Conservation (phyloP, 1,140 invertebrate genomes). For the Sminthurinus signatus region DNA sequence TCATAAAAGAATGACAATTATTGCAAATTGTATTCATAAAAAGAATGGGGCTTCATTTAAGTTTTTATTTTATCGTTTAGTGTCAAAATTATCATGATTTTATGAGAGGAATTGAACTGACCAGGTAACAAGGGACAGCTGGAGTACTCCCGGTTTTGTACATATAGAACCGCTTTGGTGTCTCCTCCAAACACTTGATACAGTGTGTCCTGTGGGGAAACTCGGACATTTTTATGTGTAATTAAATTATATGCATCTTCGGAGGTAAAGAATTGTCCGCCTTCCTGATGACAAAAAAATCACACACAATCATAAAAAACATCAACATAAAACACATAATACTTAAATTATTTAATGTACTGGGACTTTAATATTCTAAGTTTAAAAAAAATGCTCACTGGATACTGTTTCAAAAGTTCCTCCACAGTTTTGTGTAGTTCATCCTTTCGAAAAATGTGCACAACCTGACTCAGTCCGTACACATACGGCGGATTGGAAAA, state of each 20-base stretch:
- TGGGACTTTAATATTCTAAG: not conserved
- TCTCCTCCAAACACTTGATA: not conserved
- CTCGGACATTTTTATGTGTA: not conserved
- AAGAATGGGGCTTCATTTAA: not conserved
- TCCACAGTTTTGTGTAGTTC: not conserved
- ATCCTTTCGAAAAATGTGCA: not conserved
- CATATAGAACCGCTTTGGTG: not conserved
- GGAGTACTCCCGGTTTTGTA: not conserved
- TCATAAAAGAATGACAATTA: not conserved
- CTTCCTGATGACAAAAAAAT: not conserved
- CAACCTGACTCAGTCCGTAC: constrained; percentile 7
- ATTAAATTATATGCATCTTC: constrained; percentile 2
- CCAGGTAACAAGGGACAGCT: not conserved
- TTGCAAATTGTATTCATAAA: too few species aligned
- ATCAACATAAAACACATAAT: not conserved
- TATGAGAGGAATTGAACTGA: too few species aligned
- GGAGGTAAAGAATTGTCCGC: not conserved
- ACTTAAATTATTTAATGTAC: not conserved
- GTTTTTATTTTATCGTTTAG: not conserved
- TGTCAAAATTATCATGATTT: too few species aligned
- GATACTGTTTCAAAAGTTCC: constrained; percentile 1
- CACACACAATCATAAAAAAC: not conserved
- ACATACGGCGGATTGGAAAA: constrained; percentile 8
- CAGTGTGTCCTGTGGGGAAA: not conserved
- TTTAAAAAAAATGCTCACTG: not conserved